These are phyloP conservation scores for Chauna torquata DNA, from an alignment of 2,113 vertebrate species.

Conservation along the genomic window DNA sequence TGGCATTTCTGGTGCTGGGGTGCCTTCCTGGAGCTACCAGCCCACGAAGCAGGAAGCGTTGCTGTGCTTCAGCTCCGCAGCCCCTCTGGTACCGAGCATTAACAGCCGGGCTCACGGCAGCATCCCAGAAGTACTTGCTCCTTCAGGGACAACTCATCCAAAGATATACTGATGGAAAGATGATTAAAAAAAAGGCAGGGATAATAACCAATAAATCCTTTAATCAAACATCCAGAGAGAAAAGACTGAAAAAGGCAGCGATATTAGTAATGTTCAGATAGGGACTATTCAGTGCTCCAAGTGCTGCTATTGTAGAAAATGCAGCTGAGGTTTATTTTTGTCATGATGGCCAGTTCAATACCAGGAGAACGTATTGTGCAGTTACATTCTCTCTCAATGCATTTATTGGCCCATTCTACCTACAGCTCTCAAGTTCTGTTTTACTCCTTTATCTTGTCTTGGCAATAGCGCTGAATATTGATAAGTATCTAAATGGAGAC, in stretches of 20 bases:
- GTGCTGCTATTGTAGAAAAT: neutral
- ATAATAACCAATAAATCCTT: neutral
- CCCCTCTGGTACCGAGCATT: neutral
- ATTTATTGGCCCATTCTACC: neutral
- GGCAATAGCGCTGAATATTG: neutral
- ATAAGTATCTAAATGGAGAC: neutral
- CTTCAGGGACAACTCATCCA: neutral
- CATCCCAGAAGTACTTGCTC: neutral
- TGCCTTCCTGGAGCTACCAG: neutral
- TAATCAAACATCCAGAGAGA: neutral
- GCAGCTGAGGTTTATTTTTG: neutral
- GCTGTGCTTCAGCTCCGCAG: rapidly evolving
- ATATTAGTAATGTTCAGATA: neutral
- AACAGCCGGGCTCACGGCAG: neutral
- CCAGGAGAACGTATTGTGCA: neutral
- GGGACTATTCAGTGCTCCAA: neutral
- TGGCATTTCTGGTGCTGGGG: rapidly evolving
- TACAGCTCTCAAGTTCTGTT: neutral
- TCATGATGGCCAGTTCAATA: neutral
- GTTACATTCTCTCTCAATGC: neutral
- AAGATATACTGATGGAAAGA: neutral
- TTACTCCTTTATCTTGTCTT: neutral
- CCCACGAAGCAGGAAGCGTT: rapidly evolving
- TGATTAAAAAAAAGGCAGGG: too few species aligned
- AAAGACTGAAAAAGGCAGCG: neutral